These are phyloP conservation scores for Myopa testacea DNA, from an alignment of 2,888 invertebrate genomes.

Conservation along the genomic window DNA sequence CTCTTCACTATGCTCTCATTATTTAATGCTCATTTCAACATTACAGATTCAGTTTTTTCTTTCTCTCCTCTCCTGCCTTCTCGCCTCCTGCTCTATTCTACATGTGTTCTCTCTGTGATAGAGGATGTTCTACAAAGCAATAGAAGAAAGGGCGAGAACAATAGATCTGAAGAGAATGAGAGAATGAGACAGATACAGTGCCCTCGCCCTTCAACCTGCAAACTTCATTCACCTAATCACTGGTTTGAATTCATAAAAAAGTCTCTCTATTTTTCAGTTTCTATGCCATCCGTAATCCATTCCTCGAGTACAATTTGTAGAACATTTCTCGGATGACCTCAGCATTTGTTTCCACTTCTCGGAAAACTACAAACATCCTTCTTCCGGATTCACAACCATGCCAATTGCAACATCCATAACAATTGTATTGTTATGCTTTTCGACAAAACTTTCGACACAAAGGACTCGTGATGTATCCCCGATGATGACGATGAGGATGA, in stretches of 20 bases:
- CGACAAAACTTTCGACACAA: constrained; percentile 24
- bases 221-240: not conserved
- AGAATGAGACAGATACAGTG: too few relatives aligned
- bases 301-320: not conserved
- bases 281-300: not conserved
- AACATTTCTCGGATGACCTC: not conserved
- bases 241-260: not conserved
- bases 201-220: not conserved
- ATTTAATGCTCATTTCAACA: too few relatives aligned
- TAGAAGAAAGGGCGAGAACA: too few relatives aligned
- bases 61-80: too few relatives aligned
- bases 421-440: not conserved
- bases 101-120: too few relatives aligned
- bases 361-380: not conserved
- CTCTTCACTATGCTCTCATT: too few relatives aligned
- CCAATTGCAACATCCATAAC: not conserved
- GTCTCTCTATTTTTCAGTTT: not conserved
- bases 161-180: too few relatives aligned
- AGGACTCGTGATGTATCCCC: constrained; percentile 26
- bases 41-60: too few relatives aligned
- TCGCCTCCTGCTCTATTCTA: too few relatives aligned
- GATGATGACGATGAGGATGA: too few relatives aligned
- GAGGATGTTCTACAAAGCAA: too few relatives aligned
- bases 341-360: not conserved
- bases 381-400: not conserved